A percentile compares a stretch with the other conserved stretches of the same genome.
Conservation (phyloP, 1,140 invertebrate species). For the Luehdorfia chinensis region DNA sequence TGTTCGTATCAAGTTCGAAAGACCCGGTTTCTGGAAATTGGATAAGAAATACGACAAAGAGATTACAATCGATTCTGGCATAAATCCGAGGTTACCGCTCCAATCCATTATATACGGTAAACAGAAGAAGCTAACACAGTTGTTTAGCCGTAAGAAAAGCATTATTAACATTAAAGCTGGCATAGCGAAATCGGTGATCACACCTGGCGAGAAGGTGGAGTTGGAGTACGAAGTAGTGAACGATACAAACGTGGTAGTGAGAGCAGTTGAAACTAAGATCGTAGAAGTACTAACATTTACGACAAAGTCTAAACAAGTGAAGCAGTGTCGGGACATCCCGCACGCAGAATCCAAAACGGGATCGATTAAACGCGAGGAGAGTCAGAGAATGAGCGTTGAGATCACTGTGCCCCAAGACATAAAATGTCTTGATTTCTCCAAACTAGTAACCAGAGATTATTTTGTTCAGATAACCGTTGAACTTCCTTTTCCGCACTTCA, state of each 20-base stretch:
- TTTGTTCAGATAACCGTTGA: conserved; percentile 25
- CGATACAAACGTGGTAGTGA: conserved; percentile 28
- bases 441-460: conserved; percentile 32
- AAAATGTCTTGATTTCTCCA: conserved; percentile 27
- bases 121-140: conserved; percentile 29
- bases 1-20: conserved; percentile 32
- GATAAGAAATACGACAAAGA: conserved; percentile 31
- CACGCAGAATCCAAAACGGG: conserved; percentile 25
- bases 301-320: conserved; percentile 2
- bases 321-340: conserved; percentile 18
- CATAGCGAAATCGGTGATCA: conserved; percentile 27
- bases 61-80: conserved; percentile 27
- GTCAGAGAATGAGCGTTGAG: conserved; percentile 14
- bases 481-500: conserved; percentile 30
- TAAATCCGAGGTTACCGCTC: conserved; percentile 27
- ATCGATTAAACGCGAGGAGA: conserved; percentile 21
- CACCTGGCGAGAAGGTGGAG: conserved; percentile 26
- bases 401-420: conserved; percentile 24
- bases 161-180: conserved; percentile 31
- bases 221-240: conserved; percentile 34
- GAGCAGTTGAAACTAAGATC: conserved; percentile 29
- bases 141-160: conserved; percentile 27
- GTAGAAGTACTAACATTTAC: conserved; percentile 25
- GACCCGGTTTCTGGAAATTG: conserved; percentile 25
- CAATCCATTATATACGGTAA: conserved; percentile 26